These are phyloP conservation scores for Palythoa grandiflora DNA, from an alignment of 92 coral and sea anemone genomes.

Conservation along the genomic window DNA sequence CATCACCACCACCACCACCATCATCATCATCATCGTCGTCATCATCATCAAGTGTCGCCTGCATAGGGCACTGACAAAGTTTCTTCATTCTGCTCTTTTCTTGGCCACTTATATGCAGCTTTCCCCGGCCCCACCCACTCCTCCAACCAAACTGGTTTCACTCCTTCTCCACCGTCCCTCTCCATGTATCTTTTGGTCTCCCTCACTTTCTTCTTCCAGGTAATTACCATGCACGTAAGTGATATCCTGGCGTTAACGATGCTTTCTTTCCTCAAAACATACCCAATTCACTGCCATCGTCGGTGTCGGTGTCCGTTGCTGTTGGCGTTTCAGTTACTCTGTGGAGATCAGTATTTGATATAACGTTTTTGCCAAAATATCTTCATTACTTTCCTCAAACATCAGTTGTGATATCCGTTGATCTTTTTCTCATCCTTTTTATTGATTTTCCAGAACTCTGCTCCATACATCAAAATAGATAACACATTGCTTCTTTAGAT, in stretches of 20 bases:
- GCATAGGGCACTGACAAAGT: no score
- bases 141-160: neutral
- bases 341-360: neutral
- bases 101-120: no score
- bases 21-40: no score
- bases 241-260: neutral
- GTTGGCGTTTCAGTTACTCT: neutral
- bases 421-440: neutral
- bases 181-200: no score
- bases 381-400: neutral
- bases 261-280: neutral
- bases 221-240: neutral
- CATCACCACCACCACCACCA: no score
- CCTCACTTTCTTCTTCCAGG: neutral
- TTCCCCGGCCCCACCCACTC: neutral
- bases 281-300: no score
- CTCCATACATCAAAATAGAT: neutral
- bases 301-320: neutral
- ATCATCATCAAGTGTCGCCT: no score
- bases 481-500: neutral
- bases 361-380: neutral
- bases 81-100: no score
- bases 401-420: neutral
- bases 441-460: neutral
- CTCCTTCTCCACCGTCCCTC: no score